Base-by-base conservation (phyloP, 2,888 invertebrate species). In the Stenotaenia linearis region DNA sequence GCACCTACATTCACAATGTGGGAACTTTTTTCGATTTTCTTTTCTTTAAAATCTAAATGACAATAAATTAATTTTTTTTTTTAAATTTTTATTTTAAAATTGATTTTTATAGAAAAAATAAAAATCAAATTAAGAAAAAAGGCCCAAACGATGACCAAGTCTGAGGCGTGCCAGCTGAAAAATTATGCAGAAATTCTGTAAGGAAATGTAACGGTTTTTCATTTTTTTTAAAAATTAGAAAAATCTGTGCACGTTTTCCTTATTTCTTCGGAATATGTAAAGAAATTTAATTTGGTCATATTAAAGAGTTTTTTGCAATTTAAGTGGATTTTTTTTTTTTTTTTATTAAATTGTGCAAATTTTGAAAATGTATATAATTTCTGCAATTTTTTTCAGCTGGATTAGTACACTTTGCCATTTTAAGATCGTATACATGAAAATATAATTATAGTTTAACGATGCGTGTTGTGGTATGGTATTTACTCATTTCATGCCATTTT, bases 391-490 rank as follows among this genome's bases (percentile, higher is more conserved):
- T n/a, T n/a, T n/a, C n/a, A n/a, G n/a, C n/a, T n/a, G n/a, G n/a
- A n/a, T n/a, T 28, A 69, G 28, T 25, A 15, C 69, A 15, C 69
- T 1, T 32, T 50, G 50, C 50, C 50, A 18, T 18, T 50, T 50
- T 4, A 50, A 69, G 28, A 69, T 69, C 69, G 69, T 69, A 69
- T 69, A 69, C 69, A 28, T 69, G 69, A 69, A 69, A 69, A 69
- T 69, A 69, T 69, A 69, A 69, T 28, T 28, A 28, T 69, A 25
- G 69, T 69, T 28, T 69, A 69, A 69, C n/a, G 69, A 50, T 50
- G 50, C 50, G 50, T 50, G 50, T 32, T 32, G 32, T 32, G 32
- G 32, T 50, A 50, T 50, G 50, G 3, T 18, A 50, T 50, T 9
- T 18, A 50, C 50, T 69, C 28, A 28, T 69, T 69, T 28, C 1